phyloP scores from a whole-genome alignment of 2,888 invertebrate species.

The Xestia ashworthii region DNA sequence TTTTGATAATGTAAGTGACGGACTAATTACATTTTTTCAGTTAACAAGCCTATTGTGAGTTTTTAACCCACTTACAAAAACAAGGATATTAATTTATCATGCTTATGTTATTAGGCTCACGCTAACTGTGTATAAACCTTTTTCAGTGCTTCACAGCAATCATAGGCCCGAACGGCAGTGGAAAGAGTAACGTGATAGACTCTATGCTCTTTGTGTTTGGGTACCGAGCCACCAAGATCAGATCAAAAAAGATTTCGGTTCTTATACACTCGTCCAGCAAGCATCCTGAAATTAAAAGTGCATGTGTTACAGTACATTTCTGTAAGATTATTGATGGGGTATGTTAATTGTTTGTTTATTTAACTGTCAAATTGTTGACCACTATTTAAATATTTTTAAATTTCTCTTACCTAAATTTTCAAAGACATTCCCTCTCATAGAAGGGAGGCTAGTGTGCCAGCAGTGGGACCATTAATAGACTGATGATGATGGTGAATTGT shows the following conservation, averaged over 20 bases:
- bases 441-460: too few relatives aligned
- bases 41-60: too few relatives aligned
- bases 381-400: background rate
- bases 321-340: conserved; percentile 95
- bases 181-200: conserved; percentile 99
- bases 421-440: too few relatives aligned
- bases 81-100: background rate
- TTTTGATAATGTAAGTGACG: too few relatives aligned
- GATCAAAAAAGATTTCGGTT: conserved; percentile 98
- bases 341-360: conserved; percentile 64
- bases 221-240: conserved; percentile 98
- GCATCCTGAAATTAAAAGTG: conserved; percentile 93
- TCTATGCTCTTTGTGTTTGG: conserved; percentile 99
- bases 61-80: background rate
- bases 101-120: background rate
- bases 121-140: background rate
- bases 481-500: too few relatives aligned
- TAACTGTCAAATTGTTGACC: background rate
- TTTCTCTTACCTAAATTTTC: background rate
- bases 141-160: conserved; percentile 98
- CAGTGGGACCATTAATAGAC: too few relatives aligned
- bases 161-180: conserved; percentile 99
- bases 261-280: conserved; percentile 97
- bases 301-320: conserved; percentile 97
- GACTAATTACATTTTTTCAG: too few relatives aligned